phyloP scores from a whole-genome alignment of 2,797 vertebrate genomes.

The Xyrichtys novacula region DNA sequence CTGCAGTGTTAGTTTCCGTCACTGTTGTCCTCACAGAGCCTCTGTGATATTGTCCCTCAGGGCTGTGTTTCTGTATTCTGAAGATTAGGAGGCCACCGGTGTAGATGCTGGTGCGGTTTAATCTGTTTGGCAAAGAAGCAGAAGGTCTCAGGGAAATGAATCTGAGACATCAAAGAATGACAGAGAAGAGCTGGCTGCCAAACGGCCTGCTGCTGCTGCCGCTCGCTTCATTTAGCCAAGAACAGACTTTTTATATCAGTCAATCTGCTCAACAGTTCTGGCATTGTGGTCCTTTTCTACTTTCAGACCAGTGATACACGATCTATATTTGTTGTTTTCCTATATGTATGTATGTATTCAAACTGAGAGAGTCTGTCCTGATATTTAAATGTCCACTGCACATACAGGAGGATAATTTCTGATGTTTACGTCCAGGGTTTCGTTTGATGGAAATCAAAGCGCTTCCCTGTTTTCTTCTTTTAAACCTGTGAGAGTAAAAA shows the following conservation, averaged over 20 bases:
- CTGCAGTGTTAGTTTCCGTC: background rate
- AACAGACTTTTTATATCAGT: conserved; percentile 23
- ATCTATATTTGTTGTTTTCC: too few relatives aligned
- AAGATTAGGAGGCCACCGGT: conserved; percentile 24
- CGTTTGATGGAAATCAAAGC: too few relatives aligned
- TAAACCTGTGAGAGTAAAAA: background rate
- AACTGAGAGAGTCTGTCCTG: too few relatives aligned
- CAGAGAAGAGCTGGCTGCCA: conserved; percentile 40
- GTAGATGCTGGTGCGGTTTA: conserved; percentile 18
- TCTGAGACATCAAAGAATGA: conserved; percentile 38
- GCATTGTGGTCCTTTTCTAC: background rate
- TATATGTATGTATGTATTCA: too few relatives aligned
- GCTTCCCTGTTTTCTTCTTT: background rate
- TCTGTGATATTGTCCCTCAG: background rate
- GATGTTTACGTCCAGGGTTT: too few relatives aligned
- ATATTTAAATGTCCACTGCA: too few relatives aligned
- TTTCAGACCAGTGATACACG: background rate
- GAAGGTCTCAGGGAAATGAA: conserved; percentile 38
- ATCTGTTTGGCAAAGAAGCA: conserved; percentile 50
- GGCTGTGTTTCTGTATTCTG: conserved; percentile 24
- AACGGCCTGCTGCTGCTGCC: conserved; percentile 23
- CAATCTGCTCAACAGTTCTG: conserved; percentile 1
- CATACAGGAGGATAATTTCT: too few relatives aligned
- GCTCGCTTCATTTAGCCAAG: conserved; percentile 35
- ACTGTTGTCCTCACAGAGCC: conserved; percentile 6